Evolutionary conservation across 2,888 invertebrate genomes (phyloP), one percentile per base, ranked within the genome.

Genomic region (Eupeodes latifasciatus): DNA sequence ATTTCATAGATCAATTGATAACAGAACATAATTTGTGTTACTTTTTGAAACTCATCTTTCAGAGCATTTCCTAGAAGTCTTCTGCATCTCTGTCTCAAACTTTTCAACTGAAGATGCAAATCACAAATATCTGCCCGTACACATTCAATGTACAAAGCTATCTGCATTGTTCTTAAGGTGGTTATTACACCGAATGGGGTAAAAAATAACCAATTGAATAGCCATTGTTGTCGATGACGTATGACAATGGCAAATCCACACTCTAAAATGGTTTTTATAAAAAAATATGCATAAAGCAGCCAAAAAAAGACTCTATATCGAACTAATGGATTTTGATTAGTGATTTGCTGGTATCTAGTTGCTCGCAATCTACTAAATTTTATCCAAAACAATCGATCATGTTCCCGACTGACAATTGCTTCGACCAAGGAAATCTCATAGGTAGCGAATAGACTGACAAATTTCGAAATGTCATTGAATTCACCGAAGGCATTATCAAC

Each of bases 1-100:
- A 69, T 78, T 36, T 78, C 78, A 61, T 61, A 34, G 19, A 78
- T 78, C 7, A 69, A 51, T 14, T 78, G 59, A 69, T 78, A 78
- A n/a, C 51, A 19, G 6, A 11, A 19, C 69, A 78, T 78, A 0
- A 69, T n/a, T n/a, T 61, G 11, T 10, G 14, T 51, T 4, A 78
- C 7, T 9, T 78, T 59, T 40, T 61, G 12, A 51, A 69, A 61
- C n/a, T 78, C 69, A 0, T 2, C 2, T 4, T 36, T 16, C 14
- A 78, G 61, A 10, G 78, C 67, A 49, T 59, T 14, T 12, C 78
- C 78, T 14, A 51, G 67, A 27, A 78, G 67, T 49, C 67, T 16
- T 34, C 49, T 51, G 36, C 67, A 69, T 69, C 78, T 67, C 14
- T 40, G 16, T 40, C 78, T 59, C n/a, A 78, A 53, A 27, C 40